Evolutionary conservation across 2,888 invertebrate species (phyloP), one percentile per base, ranked within the genome.

Genomic region (Brachyopa scutellaris): DNA sequence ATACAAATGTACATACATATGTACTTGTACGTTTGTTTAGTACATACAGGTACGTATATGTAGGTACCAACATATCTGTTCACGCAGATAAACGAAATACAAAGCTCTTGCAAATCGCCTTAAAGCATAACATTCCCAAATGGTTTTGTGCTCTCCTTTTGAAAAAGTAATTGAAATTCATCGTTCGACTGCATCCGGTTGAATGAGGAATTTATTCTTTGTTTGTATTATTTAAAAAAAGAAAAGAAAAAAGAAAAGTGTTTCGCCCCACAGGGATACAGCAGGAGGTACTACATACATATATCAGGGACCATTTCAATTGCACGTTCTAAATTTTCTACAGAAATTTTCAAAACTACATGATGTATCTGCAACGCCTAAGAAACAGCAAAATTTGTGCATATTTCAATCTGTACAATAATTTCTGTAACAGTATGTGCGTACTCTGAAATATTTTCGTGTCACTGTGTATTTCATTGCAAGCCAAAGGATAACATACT

Each of bases 91-190:
- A 11, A 3, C 9, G 2, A 31, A 5, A 45, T 31, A 31, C 47
- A 59, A 29, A 47, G 38, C 26, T 31, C 15, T 11, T 26, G 26
- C 17, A 51, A 70, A 51, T 40, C 51, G 51, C 62, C 73, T 45
- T 47, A 36, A 53, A 62, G 45, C 45, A 36, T 13, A 62, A n/a
- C 36, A 45, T 47, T 55, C 62, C 55, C 62, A 21, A 55, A 62
- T 29, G 26, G 36, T 53, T 72, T 53, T 26, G 19, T 36, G 19
- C 9, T 33, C 36, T 26, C 53, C 13, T 72, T 42, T 15, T 17
- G 45, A 47, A 36, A 45, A 55, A 62, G 53, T 62, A 73, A 55
- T 64, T 73, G 53, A 73, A 73, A 64, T 73, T 73, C 55, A 64
- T 64, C 62, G 45, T 73, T 55, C 62, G 45, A 53, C 53, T 73